phyloP scores from a whole-genome alignment of 2,888 invertebrate genomes.

The Sinhomidia bicolor region DNA sequence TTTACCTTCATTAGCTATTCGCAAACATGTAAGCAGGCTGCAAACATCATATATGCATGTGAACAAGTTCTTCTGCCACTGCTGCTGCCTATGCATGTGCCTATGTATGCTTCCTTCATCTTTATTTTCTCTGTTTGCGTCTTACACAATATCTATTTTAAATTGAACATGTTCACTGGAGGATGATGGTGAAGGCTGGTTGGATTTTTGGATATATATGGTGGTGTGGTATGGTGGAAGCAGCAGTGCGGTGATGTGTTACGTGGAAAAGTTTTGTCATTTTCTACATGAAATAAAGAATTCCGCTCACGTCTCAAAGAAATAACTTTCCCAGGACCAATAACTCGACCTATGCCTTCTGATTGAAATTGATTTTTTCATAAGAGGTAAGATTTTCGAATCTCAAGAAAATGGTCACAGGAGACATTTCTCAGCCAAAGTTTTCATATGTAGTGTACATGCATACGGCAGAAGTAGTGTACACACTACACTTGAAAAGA shows the following conservation, averaged over 20 bases:
- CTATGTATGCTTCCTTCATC: neutral
- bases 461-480: neutral
- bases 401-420: conserved; percentile 45
- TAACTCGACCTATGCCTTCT: conserved; percentile 63
- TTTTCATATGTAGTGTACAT: no score
- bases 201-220: conserved; percentile 24
- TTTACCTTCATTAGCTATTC: conserved; percentile 53
- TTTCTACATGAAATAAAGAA: conserved; percentile 49
- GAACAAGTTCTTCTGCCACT: no score
- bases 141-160: conserved; percentile 43
- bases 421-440: conserved; percentile 12
- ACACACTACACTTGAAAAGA: neutral
- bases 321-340: conserved; percentile 70
- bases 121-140: conserved; percentile 5
- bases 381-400: conserved; percentile 52
- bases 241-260: conserved; percentile 52
- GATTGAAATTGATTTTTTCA: conserved; percentile 66
- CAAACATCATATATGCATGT: conserved; percentile 30
- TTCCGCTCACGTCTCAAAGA: conserved; percentile 63
- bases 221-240: conserved; percentile 30
- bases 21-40: conserved; percentile 28
- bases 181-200: conserved; percentile 37
- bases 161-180: conserved; percentile 34
- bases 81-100: no score
- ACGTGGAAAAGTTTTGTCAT: conserved; percentile 62